Evolutionary conservation across 2,113 vertebrate genomes (phyloP), one percentile per base, ranked within the genome.

Genomic region (Gopherus flavomarginatus): DNA sequence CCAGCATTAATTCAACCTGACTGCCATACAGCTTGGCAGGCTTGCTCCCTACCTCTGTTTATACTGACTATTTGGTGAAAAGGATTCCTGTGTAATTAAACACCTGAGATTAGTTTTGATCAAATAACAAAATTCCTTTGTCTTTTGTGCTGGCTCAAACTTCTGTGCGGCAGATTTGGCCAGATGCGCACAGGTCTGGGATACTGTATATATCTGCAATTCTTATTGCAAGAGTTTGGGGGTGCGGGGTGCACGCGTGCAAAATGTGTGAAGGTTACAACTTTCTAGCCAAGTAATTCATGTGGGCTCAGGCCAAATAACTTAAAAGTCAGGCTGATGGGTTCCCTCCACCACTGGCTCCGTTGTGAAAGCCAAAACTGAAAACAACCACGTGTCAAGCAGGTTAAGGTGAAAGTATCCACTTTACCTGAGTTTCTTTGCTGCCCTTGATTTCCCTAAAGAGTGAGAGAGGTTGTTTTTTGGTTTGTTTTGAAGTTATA

Each of bases 21-120:
- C 97, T 88, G 98, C 98, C 89, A 1, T 83, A 0, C 0, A 85
- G 96, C 95, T 95, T 69, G 89, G 83, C 91, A 90, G 84, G 91
- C 97, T 97, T 93, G 95, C 97, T 98, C 98, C 93, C 80, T 53
- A 4, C 94, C 93, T 81, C 84, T 98, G 97, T 97, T 97, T 97
- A 93, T 96, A 83, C 96, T 96, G 97, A 96, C 98, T 98, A 95
- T 80, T 97, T 95, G 98, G 97, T 96, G 97, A 97, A 97, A 98
- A 95, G 24, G 91, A 59, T 96, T 96, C 89, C 94, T 95, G 93
- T 95, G 97, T 98, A 97, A 98, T 98, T 96, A 97, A 98, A 98
- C 94, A 96, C 94, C 97, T 96, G 95, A 89, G 96, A 97, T 97
- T 95, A 50, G 89, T 96, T 98, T 94, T 97, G 97, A 98, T 97